Evolutionary conservation across 1,140 invertebrate species (phyloP).

Genomic region (Scylla paramamosain): DNA sequence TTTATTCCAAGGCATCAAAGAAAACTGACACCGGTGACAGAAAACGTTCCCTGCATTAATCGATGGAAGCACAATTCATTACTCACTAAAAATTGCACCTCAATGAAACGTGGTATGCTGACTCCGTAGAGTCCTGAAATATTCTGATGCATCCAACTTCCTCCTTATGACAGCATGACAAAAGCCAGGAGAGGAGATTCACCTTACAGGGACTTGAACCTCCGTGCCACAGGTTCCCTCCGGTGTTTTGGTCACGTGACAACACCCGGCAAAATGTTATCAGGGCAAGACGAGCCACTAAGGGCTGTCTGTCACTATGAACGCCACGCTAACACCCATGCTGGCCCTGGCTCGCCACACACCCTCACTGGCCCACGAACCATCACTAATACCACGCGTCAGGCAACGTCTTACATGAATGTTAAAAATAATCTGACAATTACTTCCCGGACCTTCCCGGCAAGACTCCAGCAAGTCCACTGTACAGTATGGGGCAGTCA

Average conservation of each 20-base stretch:
- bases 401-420: neutral
- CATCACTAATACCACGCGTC: neutral
- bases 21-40: conserved; percentile 14
- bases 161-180: neutral
- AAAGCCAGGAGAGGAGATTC: neutral
- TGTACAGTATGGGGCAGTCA: neutral
- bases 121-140: neutral
- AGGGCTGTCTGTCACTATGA: neutral
- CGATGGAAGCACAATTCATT: conserved; percentile 21
- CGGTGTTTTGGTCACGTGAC: conserved; percentile 46
- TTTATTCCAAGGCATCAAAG: neutral
- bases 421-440: neutral
- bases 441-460: neutral
- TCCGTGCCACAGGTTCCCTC: neutral
- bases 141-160: neutral
- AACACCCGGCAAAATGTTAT: conserved; percentile 12
- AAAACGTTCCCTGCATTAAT: conserved; percentile 47
- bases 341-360: neutral
- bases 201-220: neutral
- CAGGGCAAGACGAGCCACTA: neutral
- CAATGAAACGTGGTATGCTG: neutral
- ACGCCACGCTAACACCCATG: neutral
- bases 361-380: neutral
- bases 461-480: neutral
- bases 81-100: neutral